Evolutionary conservation across 2,888 invertebrate genomes (phyloP).

Genomic region (Thecocarcelia acutangulata): DNA sequence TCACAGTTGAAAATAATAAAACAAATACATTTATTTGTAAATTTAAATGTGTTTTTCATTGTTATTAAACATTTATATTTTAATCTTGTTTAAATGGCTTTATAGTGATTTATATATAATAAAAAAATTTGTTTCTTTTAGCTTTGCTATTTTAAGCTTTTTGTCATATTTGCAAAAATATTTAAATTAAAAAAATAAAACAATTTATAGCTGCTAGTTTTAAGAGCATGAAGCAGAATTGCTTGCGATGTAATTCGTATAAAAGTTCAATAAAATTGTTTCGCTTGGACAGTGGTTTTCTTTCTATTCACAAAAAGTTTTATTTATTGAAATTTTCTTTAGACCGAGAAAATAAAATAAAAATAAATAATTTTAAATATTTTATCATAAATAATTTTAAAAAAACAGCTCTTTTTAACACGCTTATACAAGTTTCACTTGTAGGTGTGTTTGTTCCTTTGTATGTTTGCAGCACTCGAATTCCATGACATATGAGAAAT

Average conservation of each 20-base stretch:
- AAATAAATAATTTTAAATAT: too few species aligned
- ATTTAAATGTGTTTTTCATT: constrained; percentile 49
- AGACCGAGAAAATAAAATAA: background rate
- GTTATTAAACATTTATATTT: constrained; percentile 32
- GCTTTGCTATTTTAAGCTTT: constrained; percentile 21
- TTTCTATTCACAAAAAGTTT: background rate
- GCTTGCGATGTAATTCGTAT: constrained; percentile 2
- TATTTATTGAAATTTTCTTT: constrained; percentile 14
- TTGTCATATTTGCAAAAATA: constrained; percentile 11
- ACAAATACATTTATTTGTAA: constrained; percentile 57
- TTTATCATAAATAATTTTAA: too few species aligned
- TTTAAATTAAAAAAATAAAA: constrained; percentile 1
- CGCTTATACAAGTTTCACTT: too few species aligned
- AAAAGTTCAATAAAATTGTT: constrained; percentile 18
- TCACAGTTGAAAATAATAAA: constrained; percentile 73
- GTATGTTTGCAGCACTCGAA: too few species aligned
- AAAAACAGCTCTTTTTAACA: too few species aligned
- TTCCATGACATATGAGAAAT: too few species aligned
- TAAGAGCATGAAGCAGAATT: constrained; percentile 24
- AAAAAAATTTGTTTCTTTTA: constrained; percentile 40
- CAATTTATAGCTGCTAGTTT: constrained; percentile 20
- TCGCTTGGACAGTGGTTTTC: constrained; percentile 15
- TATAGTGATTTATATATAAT: background rate
- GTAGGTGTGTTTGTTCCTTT: too few species aligned
- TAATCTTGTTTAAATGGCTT: constrained; percentile 35